Evolutionary conservation across 2,888 invertebrate genomes (phyloP).

Genomic region (Tortricodes alternella): DNA sequence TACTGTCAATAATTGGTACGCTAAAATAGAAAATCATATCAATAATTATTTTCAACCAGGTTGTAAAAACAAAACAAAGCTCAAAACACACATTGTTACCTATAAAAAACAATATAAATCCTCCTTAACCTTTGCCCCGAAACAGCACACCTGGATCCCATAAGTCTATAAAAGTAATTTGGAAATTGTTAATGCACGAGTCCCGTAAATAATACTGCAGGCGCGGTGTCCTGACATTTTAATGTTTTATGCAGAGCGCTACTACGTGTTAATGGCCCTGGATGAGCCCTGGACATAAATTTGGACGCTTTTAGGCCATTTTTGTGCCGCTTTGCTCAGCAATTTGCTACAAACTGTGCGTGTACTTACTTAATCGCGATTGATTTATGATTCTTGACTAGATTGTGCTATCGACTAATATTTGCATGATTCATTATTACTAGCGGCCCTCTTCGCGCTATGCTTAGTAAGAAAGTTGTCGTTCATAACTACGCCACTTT

Average conservation of each 20-base stretch:
- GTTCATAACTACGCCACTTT: too few species aligned
- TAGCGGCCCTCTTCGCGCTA: too few species aligned
- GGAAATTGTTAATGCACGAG: slow-evolving; percentile 65
- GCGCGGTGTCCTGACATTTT: slow-evolving; percentile 64
- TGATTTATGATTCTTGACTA: slow-evolving; percentile 5
- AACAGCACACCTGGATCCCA: slow-evolving; percentile 38
- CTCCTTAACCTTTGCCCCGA: slow-evolving; percentile 27
- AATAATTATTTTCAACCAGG: not conserved
- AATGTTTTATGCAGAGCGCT: slow-evolving; percentile 75
- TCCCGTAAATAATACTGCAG: slow-evolving; percentile 69
- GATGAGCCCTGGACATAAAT: slow-evolving; percentile 72
- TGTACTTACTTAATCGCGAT: slow-evolving; percentile 33
- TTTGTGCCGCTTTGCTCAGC: slow-evolving; percentile 61
- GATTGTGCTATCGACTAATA: not conserved
- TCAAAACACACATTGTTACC: slow-evolving; percentile 16
- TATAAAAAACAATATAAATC: slow-evolving; percentile 21
- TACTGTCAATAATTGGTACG: too few species aligned
- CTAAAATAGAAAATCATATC: too few species aligned
- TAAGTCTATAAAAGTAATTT: slow-evolving; percentile 59
- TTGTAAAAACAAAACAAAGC: slow-evolving; percentile 1
- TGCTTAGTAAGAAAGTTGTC: too few species aligned
- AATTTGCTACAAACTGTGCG: slow-evolving; percentile 51
- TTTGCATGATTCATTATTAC: too few species aligned
- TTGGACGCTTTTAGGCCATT: slow-evolving; percentile 67
- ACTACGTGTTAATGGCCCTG: slow-evolving; percentile 73